Conservation (phyloP, 1,140 invertebrate genomes). For the Macrotrachela quadricornifera region DNA sequence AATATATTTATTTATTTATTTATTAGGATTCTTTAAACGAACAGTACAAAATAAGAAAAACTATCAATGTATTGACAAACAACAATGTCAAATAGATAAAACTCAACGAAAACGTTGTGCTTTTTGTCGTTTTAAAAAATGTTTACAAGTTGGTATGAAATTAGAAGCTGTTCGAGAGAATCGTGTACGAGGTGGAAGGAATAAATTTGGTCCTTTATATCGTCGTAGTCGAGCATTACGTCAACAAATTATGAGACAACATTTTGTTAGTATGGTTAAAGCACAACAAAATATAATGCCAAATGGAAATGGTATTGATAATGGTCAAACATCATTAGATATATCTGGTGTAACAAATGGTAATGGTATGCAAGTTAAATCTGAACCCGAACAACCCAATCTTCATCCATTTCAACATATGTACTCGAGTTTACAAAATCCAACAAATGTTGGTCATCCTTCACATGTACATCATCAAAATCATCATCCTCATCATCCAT, state of each 20-base stretch:
- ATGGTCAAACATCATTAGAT: too few relatives aligned
- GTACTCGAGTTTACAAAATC: too few relatives aligned
- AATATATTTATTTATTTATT: background rate
- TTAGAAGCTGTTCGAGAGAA: conserved; percentile 93
- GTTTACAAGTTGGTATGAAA: conserved; percentile 96
- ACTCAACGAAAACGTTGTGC: conserved; percentile 91
- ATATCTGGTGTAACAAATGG: too few relatives aligned
- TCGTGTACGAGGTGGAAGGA: conserved; percentile 87
- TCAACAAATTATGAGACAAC: conserved; percentile 60
- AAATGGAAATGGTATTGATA: too few relatives aligned
- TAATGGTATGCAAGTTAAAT: too few relatives aligned
- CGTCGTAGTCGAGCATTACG: conserved; percentile 86
- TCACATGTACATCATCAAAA: background rate
- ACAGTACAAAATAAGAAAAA: conserved; percentile 99
- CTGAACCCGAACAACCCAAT: too few relatives aligned
- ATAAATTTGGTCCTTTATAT: conserved; percentile 99
- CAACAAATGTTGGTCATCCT: too few relatives aligned
- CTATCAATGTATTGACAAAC: conserved; percentile 54
- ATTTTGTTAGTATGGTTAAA: conserved; percentile 6
- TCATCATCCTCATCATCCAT: background rate
- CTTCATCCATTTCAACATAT: too few relatives aligned
- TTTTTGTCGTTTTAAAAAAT: conserved; percentile 95
- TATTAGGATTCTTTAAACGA: conserved; percentile 81
- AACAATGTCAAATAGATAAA: conserved; percentile 90
- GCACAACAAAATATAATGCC: too few relatives aligned